Conservation (phyloP, 1,140 invertebrate genomes). For the Physella acuta region DNA sequence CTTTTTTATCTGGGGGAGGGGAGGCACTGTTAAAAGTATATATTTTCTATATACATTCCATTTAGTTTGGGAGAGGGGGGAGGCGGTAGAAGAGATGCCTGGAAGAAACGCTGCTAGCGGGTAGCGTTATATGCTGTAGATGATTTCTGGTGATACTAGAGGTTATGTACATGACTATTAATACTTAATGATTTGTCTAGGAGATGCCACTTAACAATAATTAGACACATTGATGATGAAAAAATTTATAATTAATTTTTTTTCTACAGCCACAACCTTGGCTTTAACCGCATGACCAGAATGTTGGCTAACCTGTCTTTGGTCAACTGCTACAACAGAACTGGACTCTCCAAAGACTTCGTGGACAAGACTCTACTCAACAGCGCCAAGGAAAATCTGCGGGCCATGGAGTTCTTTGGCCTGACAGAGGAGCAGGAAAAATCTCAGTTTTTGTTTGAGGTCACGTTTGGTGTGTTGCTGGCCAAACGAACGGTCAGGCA, state of each 20-base stretch:
- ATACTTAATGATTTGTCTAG: not conserved
- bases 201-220: not conserved
- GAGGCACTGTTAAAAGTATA: no score
- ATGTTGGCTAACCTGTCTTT: constrained; percentile 89
- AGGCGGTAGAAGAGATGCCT: no score
- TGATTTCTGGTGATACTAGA: not conserved
- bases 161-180: not conserved
- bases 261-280: constrained; percentile 77
- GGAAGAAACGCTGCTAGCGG: no score
- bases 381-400: constrained; percentile 92
- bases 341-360: constrained; percentile 67
- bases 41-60: no score
- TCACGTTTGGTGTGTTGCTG: constrained; percentile 86
- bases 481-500: constrained; percentile 41
- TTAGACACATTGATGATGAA: not conserved
- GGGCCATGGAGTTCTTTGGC: constrained; percentile 94
- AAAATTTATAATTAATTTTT: not conserved
- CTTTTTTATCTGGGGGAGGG: no score
- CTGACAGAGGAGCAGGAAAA: constrained; percentile 91
- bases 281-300: constrained; percentile 92
- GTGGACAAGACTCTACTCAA: constrained; percentile 82
- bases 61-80: no score
- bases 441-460: constrained; percentile 94
- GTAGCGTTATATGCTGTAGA: no score
- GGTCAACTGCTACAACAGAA: constrained; percentile 92